Evolutionary conservation across 2,113 vertebrate species (phyloP), one percentile per base, ranked within the genome.

Genomic region (Murina feae): DNA sequence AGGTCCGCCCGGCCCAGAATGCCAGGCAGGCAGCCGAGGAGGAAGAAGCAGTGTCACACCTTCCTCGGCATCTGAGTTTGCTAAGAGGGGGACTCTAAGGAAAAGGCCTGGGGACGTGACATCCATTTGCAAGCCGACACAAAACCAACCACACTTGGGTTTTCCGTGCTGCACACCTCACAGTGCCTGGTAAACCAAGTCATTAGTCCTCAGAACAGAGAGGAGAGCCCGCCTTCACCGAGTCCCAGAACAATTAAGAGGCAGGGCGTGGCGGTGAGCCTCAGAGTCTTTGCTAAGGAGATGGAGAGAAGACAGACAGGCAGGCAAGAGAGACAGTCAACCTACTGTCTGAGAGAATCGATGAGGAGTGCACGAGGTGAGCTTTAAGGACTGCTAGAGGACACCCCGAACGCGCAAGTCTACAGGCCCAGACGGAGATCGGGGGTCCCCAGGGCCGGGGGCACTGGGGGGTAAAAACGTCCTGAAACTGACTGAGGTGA

Each of bases 151-250:
- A 58, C 63, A 60, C 87, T 75, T 69, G 88, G 94, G 79, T 85
- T 95, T 95, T 89, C 78, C 47, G 75, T 84, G 79, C 72, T 93
- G 47, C 66, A 84, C 83, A 75, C 68, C 51, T 90, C 71, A 75
- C 0, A 71, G 81, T 80, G 82, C 85, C 93, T 95, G 44, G 58
- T 93, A 94, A 76, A 92, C 85, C 81, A 66, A 95, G 83, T 93
- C 85, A 96, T 85, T 96, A 91, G 91, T 92, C 87, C 91, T 90
- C 28, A 32, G 17, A 79, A 88, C 86, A 95, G 85, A 96, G 39
- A 82, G 69, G 78, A 75, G 42, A 81, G 58, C 10, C 30, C 35
- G n/a, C 20, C 55, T 66, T 51, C 51, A 66, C 37, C 60, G 76
- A 82, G 68, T 58, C 63, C 84, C 49, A 49, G 63, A 55, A 83